phyloP scores from a whole-genome alignment of 92 coral and sea anemone species.

The Porites lobata region DNA sequence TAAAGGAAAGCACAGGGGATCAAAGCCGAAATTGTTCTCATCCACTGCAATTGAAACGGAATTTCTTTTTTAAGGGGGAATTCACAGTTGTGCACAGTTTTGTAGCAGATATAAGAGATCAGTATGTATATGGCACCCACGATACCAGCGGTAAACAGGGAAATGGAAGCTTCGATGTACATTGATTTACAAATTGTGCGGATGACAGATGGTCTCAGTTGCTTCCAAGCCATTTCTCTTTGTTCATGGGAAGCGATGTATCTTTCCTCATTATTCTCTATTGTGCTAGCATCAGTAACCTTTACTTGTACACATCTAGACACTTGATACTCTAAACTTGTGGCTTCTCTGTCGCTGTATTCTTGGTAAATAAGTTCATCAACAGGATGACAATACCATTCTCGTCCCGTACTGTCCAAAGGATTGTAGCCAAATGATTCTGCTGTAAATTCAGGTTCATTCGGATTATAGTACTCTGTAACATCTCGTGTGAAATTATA shows the following conservation, averaged over 20 bases:
- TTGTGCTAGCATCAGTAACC: neutral
- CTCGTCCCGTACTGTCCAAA: conserved; percentile 34
- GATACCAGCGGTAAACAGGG: neutral
- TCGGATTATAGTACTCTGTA: conserved; percentile 15
- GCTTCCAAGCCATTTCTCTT: too few relatives aligned
- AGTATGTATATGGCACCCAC: too few relatives aligned
- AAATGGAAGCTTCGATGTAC: too few relatives aligned
- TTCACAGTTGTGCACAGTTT: too few relatives aligned
- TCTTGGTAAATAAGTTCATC: conserved; percentile 41
- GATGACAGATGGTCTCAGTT: too few relatives aligned
- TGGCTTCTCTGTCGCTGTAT: conserved; percentile 29
- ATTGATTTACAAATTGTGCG: too few relatives aligned
- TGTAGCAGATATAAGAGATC: too few relatives aligned
- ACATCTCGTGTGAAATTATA: conserved; percentile 20
- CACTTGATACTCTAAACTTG: neutral
- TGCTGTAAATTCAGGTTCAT: conserved; percentile 36
- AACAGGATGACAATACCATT: conserved; percentile 31
- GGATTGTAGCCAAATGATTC: conserved; percentile 50
- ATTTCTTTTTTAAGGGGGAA: too few relatives aligned
- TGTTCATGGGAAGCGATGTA: too few relatives aligned
- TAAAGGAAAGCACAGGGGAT: neutral
- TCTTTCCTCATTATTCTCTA: neutral
- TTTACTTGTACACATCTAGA: neutral
- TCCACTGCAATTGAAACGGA: too few relatives aligned
- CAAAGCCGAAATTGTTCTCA: too few relatives aligned